Conservation (phyloP, 2,888 invertebrate species). For the Rotaria macrura region DNA sequence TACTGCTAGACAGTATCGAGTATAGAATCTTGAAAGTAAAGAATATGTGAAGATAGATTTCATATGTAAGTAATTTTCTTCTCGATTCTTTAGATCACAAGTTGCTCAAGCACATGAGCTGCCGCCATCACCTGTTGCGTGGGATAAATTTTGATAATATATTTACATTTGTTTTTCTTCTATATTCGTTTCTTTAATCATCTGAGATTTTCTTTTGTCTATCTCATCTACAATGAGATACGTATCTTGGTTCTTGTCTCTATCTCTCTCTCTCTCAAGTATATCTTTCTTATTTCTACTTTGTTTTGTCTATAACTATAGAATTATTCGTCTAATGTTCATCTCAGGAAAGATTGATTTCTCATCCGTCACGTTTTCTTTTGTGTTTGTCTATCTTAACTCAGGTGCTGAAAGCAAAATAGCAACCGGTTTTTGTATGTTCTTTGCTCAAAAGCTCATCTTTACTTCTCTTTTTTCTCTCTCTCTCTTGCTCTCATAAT, state of each 20-base stretch:
- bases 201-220: not conserved
- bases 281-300: not conserved
- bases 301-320: not conserved
- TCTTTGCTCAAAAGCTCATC: not conserved
- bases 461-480: not conserved
- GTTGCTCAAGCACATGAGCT: slow-evolving; percentile 91
- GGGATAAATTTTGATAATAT: slow-evolving; percentile 53
- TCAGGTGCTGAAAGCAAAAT: not conserved
- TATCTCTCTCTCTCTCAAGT: not conserved
- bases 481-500: too few relatives aligned
- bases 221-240: not conserved
- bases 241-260: not conserved
- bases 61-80: not conserved
- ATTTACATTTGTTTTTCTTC: not conserved
- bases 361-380: not conserved
- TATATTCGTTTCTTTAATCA: not conserved
- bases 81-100: slow-evolving; percentile 40
- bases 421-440: slow-evolving; percentile 2
- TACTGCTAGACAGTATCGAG: too few relatives aligned
- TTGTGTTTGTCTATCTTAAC: not conserved
- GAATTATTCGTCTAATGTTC: not conserved
- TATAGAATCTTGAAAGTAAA: too few relatives aligned
- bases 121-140: slow-evolving; percentile 93
- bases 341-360: not conserved
- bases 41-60: too few relatives aligned